Conservation (phyloP, 2,888 invertebrate genomes). For the Limenitis camilla region DNA sequence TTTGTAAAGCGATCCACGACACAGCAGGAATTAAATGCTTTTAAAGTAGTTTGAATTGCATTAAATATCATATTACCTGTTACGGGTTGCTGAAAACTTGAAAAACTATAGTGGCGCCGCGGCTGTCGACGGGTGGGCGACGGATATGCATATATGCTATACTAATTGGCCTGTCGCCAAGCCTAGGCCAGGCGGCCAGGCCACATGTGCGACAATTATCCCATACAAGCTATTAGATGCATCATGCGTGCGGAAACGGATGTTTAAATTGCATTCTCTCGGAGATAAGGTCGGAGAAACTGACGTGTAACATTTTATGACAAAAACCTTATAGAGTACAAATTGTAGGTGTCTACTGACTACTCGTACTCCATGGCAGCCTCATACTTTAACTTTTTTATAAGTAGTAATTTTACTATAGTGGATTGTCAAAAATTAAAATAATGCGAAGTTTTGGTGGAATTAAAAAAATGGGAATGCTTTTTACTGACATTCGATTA, state of each 20-base stretch:
- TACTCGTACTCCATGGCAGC: neutral
- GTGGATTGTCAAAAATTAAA: too few relatives aligned
- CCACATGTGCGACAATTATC: constrained; percentile 73
- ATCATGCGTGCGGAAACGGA: constrained; percentile 72
- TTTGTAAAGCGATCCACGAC: neutral
- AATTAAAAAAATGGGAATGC: too few relatives aligned
- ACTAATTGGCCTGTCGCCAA: constrained; percentile 74
- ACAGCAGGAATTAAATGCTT: neutral
- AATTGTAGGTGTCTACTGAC: neutral
- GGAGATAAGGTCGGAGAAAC: constrained; percentile 52
- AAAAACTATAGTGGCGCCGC: constrained; percentile 31
- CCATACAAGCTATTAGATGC: constrained; percentile 69
- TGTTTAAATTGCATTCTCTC: constrained; percentile 69
- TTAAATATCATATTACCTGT: constrained; percentile 40
- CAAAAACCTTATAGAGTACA: neutral
- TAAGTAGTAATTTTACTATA: too few relatives aligned
- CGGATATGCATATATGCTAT: constrained; percentile 46
- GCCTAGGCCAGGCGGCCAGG: constrained; percentile 19
- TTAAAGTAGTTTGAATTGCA: constrained; percentile 3
- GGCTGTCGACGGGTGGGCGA: constrained; percentile 39
- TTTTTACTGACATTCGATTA: too few relatives aligned
- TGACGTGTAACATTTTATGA: constrained; percentile 10
- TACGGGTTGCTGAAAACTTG: constrained; percentile 34
- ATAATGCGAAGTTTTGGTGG: too few relatives aligned
- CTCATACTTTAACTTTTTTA: neutral